Percentiles rank a stretch among this genome's conserved stretches.
phyloP scores from a whole-genome alignment of 2,113 vertebrate species.

The Anguilla japonica region DNA sequence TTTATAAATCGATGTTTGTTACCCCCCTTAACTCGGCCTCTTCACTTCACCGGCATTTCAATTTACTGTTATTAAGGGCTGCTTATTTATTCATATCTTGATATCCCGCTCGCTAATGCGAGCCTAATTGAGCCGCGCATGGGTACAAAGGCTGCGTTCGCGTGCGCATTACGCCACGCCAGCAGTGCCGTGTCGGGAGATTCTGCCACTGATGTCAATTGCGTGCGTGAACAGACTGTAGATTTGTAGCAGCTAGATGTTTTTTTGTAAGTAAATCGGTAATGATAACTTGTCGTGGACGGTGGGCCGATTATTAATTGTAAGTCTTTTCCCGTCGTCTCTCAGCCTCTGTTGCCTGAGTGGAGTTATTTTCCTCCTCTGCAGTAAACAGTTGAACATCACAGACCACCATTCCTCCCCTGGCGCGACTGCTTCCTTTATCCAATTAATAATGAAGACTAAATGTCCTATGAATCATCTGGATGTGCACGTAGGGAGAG shows the following conservation, averaged over 20 bases:
- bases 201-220: background rate
- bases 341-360: background rate
- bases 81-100: constrained; percentile 22
- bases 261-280: background rate
- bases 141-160: background rate
- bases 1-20: background rate
- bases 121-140: constrained; percentile 21
- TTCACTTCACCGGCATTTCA: constrained; percentile 4
- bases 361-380: background rate
- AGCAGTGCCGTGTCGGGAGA: background rate
- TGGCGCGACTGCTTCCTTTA: background rate
- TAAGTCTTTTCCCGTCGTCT: background rate
- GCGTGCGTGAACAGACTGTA: constrained; percentile 4
- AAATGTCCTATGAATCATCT: background rate
- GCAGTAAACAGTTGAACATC: background rate
- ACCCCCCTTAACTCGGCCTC: background rate
- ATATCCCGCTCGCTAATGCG: constrained; percentile 10
- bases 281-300: background rate
- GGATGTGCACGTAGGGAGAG: background rate
- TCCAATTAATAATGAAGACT: constrained; percentile 13
- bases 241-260: background rate
- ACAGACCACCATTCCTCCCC: background rate
- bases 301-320: background rate
- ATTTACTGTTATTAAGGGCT: constrained; percentile 13
- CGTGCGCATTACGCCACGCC: background rate